These are phyloP conservation scores for Willowsia nigromaculata DNA, from an alignment of 2,888 invertebrate genomes.

Conservation along the genomic window DNA sequence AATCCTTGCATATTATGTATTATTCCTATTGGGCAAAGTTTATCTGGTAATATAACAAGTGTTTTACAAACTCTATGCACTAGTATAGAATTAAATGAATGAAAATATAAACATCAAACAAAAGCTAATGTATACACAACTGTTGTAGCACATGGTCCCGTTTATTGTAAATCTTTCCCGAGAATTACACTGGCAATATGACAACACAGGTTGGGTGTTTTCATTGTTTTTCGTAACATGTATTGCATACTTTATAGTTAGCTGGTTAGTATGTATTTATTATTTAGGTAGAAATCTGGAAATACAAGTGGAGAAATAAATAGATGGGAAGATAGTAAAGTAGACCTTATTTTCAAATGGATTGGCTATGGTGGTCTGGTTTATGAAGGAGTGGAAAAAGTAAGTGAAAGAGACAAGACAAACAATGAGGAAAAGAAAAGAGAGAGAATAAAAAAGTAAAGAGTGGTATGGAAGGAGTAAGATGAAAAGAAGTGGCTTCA, in stretches of 20 bases:
- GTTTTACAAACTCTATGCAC: too few relatives aligned
- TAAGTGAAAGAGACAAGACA: conserved; percentile 57
- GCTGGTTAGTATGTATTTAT: background rate
- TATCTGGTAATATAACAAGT: too few relatives aligned
- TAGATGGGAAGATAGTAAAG: background rate
- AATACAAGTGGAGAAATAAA: background rate
- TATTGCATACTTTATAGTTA: background rate
- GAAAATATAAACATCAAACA: too few relatives aligned
- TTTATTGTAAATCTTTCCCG: too few relatives aligned
- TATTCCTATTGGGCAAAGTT: too few relatives aligned
- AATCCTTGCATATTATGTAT: too few relatives aligned
- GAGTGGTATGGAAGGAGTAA: conserved; percentile 19
- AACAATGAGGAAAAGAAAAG: conserved; percentile 37
- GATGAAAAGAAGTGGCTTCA: conserved; percentile 62
- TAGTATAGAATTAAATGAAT: too few relatives aligned
- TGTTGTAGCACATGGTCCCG: too few relatives aligned
- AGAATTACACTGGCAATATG: too few relatives aligned
- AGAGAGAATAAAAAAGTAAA: background rate
- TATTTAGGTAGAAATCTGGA: background rate
- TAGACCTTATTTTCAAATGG: background rate
- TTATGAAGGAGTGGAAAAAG: conserved; percentile 10
- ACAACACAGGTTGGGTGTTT: background rate
- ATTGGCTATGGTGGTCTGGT: background rate
- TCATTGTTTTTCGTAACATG: conserved; percentile 2
- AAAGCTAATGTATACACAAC: too few relatives aligned